Evolutionary conservation across 2,888 invertebrate species (phyloP).

Genomic region (Penaeus monodon): DNA sequence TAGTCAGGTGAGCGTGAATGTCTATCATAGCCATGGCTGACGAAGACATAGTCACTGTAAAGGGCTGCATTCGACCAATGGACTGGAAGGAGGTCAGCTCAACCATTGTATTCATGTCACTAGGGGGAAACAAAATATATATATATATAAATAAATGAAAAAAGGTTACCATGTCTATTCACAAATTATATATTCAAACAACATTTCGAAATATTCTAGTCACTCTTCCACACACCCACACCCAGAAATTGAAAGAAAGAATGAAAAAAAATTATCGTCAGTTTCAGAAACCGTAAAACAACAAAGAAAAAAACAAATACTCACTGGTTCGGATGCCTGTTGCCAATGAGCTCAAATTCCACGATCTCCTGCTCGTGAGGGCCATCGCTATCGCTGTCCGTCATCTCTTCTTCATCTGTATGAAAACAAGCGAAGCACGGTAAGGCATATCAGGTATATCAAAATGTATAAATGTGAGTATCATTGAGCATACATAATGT

Average conservation of each 20-base stretch:
- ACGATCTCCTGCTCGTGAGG: constrained; percentile 64
- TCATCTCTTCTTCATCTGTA: constrained; percentile 59
- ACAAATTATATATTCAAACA: neutral
- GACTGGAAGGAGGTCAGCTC: constrained; percentile 90
- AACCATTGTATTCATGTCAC: constrained; percentile 90
- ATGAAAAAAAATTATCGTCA: too few relatives aligned
- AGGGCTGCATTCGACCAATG: constrained; percentile 92
- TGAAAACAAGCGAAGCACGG: neutral
- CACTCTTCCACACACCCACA: too few relatives aligned
- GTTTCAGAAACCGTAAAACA: too few relatives aligned
- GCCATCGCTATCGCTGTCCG: constrained; percentile 62
- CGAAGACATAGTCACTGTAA: constrained; percentile 86
- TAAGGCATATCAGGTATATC: too few relatives aligned
- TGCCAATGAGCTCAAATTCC: constrained; percentile 64
- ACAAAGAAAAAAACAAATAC: neutral
- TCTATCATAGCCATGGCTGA: constrained; percentile 90
- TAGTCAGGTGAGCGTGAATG: constrained; percentile 93
- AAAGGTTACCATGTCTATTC: neutral
- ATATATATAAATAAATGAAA: neutral
- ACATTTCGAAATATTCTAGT: too few relatives aligned
- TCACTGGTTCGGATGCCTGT: constrained; percentile 60
- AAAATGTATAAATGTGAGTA: too few relatives aligned
- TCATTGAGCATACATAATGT: too few relatives aligned
- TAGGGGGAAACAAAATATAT: constrained; percentile 69
- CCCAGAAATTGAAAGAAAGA: too few relatives aligned